Percentiles rank a stretch among this genome's conserved stretches.
phyloP scores from a whole-genome alignment of 2,797 vertebrate genomes.

The Hozukius guyotensis region DNA sequence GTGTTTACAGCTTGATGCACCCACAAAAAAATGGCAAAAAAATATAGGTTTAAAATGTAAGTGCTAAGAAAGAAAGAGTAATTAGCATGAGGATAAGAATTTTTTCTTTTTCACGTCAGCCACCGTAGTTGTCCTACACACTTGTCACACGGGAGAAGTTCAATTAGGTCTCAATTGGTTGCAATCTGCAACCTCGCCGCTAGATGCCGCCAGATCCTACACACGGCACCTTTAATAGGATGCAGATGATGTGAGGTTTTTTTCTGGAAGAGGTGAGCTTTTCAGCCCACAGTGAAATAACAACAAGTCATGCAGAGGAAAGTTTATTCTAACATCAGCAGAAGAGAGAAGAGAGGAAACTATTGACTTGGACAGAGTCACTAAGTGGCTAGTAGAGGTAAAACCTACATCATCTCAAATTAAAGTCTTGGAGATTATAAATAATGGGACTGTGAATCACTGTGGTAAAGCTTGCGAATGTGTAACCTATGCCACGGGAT shows the following conservation, averaged over 20 bases:
- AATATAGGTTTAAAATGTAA: neutral
- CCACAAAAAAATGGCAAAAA: neutral
- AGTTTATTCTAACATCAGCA: no score
- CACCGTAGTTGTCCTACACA: no score
- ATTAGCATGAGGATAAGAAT: neutral
- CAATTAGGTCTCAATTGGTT: neutral
- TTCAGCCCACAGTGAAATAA: neutral
- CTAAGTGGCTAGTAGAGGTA: neutral
- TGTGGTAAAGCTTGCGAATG: neutral
- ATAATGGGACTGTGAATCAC: neutral
- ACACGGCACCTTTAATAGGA: neutral
- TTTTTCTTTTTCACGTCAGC: no score
- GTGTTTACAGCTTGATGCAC: neutral
- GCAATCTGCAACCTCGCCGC: neutral
- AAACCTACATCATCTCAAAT: neutral
- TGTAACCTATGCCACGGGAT: neutral
- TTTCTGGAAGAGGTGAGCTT: neutral
- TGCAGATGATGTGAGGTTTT: neutral
- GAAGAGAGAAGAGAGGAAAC: neutral
- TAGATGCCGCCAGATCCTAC: neutral
- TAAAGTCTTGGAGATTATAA: neutral
- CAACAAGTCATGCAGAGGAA: neutral
- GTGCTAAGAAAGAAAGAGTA: neutral
- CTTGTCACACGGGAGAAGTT: no score
- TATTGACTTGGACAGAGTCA: neutral